Base-by-base conservation (phyloP, 2,113 vertebrate genomes). In the Oncorhynchus masou region DNA sequence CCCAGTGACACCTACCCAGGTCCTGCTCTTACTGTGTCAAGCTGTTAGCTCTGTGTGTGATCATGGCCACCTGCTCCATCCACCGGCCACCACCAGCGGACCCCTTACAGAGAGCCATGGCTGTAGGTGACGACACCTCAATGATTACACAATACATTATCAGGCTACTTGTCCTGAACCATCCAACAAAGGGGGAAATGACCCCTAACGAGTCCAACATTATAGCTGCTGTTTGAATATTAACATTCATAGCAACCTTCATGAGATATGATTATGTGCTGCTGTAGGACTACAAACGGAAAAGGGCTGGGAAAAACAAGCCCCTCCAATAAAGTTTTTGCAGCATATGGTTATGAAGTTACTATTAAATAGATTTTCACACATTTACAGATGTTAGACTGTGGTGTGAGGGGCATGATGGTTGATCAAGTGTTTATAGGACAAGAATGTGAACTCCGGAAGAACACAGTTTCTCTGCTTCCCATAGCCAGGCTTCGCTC, bases 51-150 rank as follows among this genome's bases (percentile, higher is more conserved):
- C 73, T 25, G 39, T 22, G 59, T 81, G 70, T 64, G 76, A 73
- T 68, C 19, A 68, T 39, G 29, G 31, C 65, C 82, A 80, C 74
- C 78, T 84, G 85, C 74, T 79, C 83, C 69, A 68, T 54, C 29
- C 78, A 73, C 16, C 19, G 73, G 12, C 66, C 45, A 25, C 60
- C 78, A 48, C 31, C 22, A 8, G 1, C 70, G 19, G 57, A 13
- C 51, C 1, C 57, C 59, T 20, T 19, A 6, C n/a, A 48, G 2
- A 45, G 16, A 65, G 5, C 59, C 64, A 20, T 6, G 4, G 25
- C 65, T 73, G 29, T 8, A 5, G 6, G 39, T 20, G 45, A 66
- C 29, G 11, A 31, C 62, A 6, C 15, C 16, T 27, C 64, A 20
- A 27, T 67, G 65, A 27, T 67, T 15, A 29, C 12, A 67, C 65